phyloP scores from a whole-genome alignment of 2,888 invertebrate species.

The Drosophila algonquin region DNA sequence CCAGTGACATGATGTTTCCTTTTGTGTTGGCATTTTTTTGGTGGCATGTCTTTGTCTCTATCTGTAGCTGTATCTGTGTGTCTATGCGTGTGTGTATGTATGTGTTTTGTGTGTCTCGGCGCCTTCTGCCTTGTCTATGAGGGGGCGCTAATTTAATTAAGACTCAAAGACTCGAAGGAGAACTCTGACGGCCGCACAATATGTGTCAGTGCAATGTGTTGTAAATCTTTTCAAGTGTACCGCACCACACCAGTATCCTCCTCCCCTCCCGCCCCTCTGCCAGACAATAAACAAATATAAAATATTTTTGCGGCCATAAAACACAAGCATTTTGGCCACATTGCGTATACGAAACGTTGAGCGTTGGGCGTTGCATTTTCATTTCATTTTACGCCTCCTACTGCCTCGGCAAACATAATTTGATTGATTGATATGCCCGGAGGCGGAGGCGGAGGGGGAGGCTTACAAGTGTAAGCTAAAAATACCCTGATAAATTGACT shows the following conservation, averaged over 20 bases:
- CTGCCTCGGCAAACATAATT: constrained; percentile 33
- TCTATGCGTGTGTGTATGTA: neutral
- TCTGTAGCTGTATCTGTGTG: constrained; percentile 13
- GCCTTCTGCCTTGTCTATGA: constrained; percentile 38
- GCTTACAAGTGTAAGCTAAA: constrained; percentile 53
- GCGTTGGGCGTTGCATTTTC: constrained; percentile 37
- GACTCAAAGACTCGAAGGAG: constrained; percentile 46
- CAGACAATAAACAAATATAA: constrained; percentile 42
- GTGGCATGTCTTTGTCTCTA: constrained; percentile 57
- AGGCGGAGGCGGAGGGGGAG: neutral
- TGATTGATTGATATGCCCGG: constrained; percentile 44
- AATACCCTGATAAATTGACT: constrained; percentile 65
- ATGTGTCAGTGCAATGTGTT: constrained; percentile 72
- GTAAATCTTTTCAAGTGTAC: constrained; percentile 55
- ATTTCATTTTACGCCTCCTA: constrained; percentile 28
- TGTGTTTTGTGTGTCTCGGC: constrained; percentile 33
- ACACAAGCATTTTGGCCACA: constrained; percentile 23
- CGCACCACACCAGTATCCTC: neutral
- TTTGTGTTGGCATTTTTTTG: constrained; percentile 33
- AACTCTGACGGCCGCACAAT: constrained; percentile 50
- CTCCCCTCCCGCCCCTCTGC: neutral
- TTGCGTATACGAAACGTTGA: constrained; percentile 51
- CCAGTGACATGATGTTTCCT: constrained; percentile 11
- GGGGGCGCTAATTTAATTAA: constrained; percentile 72
- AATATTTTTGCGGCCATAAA: constrained; percentile 54